Base-by-base conservation (phyloP, 2,797 vertebrate species). In the Danio kyathit region DNA sequence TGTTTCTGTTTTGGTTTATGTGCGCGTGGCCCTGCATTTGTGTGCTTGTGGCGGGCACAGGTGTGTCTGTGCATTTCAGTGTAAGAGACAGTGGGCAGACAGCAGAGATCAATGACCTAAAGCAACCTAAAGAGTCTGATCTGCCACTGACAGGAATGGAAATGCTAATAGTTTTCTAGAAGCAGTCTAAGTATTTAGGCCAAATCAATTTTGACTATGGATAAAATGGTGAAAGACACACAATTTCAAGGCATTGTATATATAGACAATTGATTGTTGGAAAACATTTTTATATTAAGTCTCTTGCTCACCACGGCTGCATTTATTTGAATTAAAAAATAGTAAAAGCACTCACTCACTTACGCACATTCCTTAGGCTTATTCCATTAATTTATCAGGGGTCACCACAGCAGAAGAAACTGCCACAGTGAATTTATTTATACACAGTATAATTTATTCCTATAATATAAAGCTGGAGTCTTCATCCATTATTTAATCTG, bases 41-140 rank as follows among this genome's bases (percentile, higher is more conserved):
- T 67, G 57, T n/a, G 14, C 40, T 16, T 41, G 51, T 17, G 41
- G 82, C 52, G 52, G 40, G 19, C 61, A 74, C 8, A 74, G 13
- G 8, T 49, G 43, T 46, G 44, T 75, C 29, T 43, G 17, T 65
- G 65, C 49, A n/a, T 74, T 46, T 74, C 13, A 46, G 16, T 46
- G 3, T 29, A 64, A 51, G 7, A 49, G 21, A 44, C 38, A 77
- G 1, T 63, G 9, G 38, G 3, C 17, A 80, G 12, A 9, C 14
- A 56, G 19, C 13, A 14, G 21, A 29, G 49, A 66, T 66, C 14
- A 7, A 7, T 46, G 17, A 57, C 41, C 29, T 59, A 72, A 17
- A 57, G 19, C 51, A 56, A 72, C 10, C 64, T n/a, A 9, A 43
- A 54, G 38, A 12, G 16, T 54, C 54, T 5, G 9, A 56, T 69